These are phyloP conservation scores for Brachionus rotundiformis DNA, from an alignment of 1,140 invertebrate genomes.

Conservation along the genomic window DNA sequence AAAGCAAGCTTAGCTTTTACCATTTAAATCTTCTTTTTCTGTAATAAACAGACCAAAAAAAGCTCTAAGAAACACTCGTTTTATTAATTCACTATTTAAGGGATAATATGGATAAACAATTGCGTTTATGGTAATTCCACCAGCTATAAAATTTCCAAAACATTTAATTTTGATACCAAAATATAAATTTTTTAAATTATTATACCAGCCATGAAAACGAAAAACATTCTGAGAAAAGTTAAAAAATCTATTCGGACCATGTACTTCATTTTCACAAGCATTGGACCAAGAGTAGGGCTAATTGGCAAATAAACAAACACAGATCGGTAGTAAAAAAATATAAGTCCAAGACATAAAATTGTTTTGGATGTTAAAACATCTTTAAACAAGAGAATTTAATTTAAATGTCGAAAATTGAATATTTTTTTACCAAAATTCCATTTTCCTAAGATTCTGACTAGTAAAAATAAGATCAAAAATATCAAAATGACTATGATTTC, in stretches of 20 bases:
- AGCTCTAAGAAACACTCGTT: constrained; percentile 60
- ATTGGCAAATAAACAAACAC: constrained; percentile 63
- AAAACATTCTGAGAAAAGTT: constrained; percentile 64
- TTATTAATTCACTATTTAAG: constrained; percentile 58
- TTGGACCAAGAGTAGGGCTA: constrained; percentile 64
- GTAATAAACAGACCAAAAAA: constrained; percentile 65
- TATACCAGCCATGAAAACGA: constrained; percentile 62
- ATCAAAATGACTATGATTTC: constrained; percentile 56
- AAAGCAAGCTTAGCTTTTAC: constrained; percentile 51
- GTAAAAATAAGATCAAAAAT: constrained; percentile 56
- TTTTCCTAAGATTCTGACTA: constrained; percentile 54
- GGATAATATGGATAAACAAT: constrained; percentile 64
- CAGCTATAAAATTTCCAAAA: constrained; percentile 1
- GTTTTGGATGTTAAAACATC: constrained; percentile 57
- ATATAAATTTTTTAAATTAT: too few relatives aligned
- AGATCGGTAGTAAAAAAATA: constrained; percentile 65
- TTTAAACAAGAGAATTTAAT: constrained; percentile 53
- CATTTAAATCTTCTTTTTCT: constrained; percentile 61
- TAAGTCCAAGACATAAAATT: constrained; percentile 57
- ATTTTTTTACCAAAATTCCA: constrained; percentile 36
- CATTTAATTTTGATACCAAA: too few relatives aligned
- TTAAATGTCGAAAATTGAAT: constrained; percentile 41
- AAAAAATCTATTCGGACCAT: constrained; percentile 65
- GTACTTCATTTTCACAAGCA: constrained; percentile 62
- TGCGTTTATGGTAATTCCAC: constrained; percentile 64